These are phyloP conservation scores for Hypercompe scribonia DNA, from an alignment of 2,888 invertebrate species.

Conservation along the genomic window DNA sequence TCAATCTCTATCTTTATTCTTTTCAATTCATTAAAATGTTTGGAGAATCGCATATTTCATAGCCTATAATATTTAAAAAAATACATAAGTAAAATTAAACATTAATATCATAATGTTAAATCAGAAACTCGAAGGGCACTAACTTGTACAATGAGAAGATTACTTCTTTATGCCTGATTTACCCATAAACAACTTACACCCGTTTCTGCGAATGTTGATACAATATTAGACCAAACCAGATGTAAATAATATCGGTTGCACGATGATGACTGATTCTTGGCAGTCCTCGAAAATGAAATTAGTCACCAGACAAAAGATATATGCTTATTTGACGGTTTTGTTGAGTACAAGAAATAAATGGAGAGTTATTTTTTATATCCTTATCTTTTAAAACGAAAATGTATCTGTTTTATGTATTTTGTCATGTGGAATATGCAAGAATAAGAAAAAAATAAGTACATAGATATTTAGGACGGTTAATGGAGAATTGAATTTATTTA, in stretches of 20 bases:
- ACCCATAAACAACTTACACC: not conserved
- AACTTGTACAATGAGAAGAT: not conserved
- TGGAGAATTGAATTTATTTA: not conserved
- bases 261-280: constrained; percentile 43
- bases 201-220: not conserved
- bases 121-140: not conserved
- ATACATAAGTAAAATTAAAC: too few species aligned
- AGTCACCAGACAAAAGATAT: not conserved
- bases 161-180: not conserved
- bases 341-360: not conserved
- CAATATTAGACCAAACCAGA: constrained; percentile 8
- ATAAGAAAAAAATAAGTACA: too few species aligned
- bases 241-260: not conserved
- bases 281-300: constrained; percentile 24
- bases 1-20: too few species aligned
- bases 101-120: too few species aligned
- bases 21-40: not conserved
- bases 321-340: not conserved
- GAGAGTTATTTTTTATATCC: not conserved
- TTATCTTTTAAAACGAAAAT: too few species aligned
- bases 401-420: too few species aligned
- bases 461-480: too few species aligned
- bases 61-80: too few species aligned
- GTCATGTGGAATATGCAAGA: too few species aligned
- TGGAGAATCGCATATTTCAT: not conserved